A percentile compares a stretch with the other conserved stretches of the same genome.
Conservation (phyloP, 2,888 invertebrate species). For the Salticus scenicus region DNA sequence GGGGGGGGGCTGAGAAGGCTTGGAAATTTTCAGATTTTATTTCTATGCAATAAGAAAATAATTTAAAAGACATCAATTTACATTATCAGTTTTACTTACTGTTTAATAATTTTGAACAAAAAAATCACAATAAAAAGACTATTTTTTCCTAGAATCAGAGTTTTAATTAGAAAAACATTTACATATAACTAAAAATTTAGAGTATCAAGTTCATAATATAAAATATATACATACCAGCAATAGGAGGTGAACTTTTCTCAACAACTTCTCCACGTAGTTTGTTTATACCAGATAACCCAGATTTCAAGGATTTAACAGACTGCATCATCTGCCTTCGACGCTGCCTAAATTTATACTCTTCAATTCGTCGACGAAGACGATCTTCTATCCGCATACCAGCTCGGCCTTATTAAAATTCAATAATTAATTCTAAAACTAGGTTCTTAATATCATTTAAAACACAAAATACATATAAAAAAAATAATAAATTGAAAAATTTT, state of each 20-base stretch:
- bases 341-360: conserved; percentile 77
- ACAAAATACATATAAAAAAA: neutral
- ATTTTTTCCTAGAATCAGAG: no score
- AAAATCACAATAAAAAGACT: no score
- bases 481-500: no score
- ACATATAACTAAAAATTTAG: no score
- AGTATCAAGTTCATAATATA: no score
- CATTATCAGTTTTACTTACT: no score
- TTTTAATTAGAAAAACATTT: no score
- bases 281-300: conserved; percentile 75
- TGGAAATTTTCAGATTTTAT: no score
- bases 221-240: conserved; percentile 57
- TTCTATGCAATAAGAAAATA: no score
- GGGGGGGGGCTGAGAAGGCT: no score
- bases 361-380: conserved; percentile 79
- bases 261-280: conserved; percentile 51
- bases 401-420: conserved; percentile 75
- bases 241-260: conserved; percentile 61
- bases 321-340: conserved; percentile 68
- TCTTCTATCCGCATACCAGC: conserved; percentile 80
- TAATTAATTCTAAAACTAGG: conserved; percentile 12
- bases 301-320: conserved; percentile 72
- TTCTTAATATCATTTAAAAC: neutral
- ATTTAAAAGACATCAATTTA: no score
- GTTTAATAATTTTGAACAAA: no score